Base-by-base conservation (phyloP, 2,888 invertebrate species). In the Bibio marci region DNA sequence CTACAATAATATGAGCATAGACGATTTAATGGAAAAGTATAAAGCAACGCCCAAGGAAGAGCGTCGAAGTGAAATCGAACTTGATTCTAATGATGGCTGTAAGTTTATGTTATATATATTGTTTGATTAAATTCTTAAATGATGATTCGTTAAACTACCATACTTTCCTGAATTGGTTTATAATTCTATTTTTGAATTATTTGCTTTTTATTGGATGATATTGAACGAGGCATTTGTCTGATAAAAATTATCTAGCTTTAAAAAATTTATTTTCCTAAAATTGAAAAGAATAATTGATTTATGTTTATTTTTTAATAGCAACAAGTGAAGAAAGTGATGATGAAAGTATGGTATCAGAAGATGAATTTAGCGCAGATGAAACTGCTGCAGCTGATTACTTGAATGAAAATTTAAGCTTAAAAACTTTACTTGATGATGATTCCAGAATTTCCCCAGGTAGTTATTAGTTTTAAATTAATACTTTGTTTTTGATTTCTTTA, bases 1-100 rank as follows among this genome's bases (percentile, higher is more conserved):
- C 45, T 85, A 83, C 54, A 80, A 80, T 56, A 80, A 82, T 57
- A 74, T 86, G 69, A 74, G 76, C 38, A 69, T 90, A 39, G 86
- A 85, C 51, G 81, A 87, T 54, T 66, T 91, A 38, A 63, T 77
- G 49, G 73, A 73, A 27, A 85, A 81, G 54, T 90, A 88, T 59
- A 65, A 69, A 40, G 59, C 59, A 44, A 49, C 59, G n/a, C 53
- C 52, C n/a, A n/a, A n/a, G n/a, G n/a, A 49, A 57, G 49, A 50
- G 60, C 50, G 54, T 22, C n/a, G 12, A 12, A 12, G 17, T 22
- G 61, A 61, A 41, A 64, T 58, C 41, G 63, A 65, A 28, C 51
- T 58, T 25, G 62, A 62, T 44, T 58, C 64, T 41, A 64, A 63
- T 55, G 51, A 53, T 41, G 52, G 52, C 28, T 36, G 44, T 41